Evolutionary conservation across 2,113 vertebrate genomes (phyloP), one percentile per base, ranked within the genome.

Genomic region (Eudyptes chrysolophus): DNA sequence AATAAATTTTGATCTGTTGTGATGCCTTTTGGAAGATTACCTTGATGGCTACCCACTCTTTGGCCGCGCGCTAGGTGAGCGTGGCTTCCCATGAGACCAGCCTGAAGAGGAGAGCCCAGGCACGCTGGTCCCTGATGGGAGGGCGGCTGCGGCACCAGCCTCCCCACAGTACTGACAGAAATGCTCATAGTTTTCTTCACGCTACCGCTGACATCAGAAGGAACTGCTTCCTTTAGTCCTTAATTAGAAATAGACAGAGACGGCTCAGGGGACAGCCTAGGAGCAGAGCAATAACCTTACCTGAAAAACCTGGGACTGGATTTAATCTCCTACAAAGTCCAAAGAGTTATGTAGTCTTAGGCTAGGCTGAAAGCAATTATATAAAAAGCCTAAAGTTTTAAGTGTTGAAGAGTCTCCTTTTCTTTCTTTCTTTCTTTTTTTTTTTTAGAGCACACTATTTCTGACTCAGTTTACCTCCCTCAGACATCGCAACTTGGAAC

Each of bases 201-300:
- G 4, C 54, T 85, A 10, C 25, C 54, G 44, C 62, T 65, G 49
- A 70, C 27, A 87, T 42, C 34, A 62, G 65, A 84, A 95, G 57
- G 40, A 94, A 85, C 26, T 0, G 1, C 40, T 92, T 94, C 78
- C 74, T 92, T 83, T 44, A 93, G 70, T 72, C 52, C 90, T 95
- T 96, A 95, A 97, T 96, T 91, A 97, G 91, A 94, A 97, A 89
- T 76, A 96, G 96, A 91, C 61, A 78, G 29, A 92, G 52, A 52
- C 1, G 10, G 62, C 96, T 87, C 96, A 79, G 57, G 90, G 77
- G 96, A 95, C 36, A 84, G 69, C 54, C 84, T 10, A 55, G 81
- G 46, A 97, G 72, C 88, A 90, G 72, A 95, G 90, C 90, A 95
- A 94, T 97, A 95, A 96, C 87, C 92, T 92, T 65, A 89, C 86